Evolutionary conservation across 2,113 vertebrate species (phyloP), one percentile per base, ranked within the genome.

Genomic region (Gorsachius goisagi): DNA sequence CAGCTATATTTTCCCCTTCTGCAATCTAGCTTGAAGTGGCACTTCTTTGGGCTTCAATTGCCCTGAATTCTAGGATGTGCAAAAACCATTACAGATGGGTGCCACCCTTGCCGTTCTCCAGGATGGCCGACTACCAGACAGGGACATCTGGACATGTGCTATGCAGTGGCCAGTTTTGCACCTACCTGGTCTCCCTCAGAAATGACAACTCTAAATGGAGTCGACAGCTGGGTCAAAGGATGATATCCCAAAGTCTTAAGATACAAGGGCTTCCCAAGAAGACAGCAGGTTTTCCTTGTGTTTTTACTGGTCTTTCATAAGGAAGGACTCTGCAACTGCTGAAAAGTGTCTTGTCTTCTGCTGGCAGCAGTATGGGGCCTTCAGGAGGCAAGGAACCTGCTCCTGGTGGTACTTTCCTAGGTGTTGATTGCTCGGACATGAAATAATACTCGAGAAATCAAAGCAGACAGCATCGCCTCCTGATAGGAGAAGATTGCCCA

Each of bases 141-240:
- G 12, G 33, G 15, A 39, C 16, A 15, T 15, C 11, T 39, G 45
- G 16, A 30, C 0, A 0, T 12, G 63, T 1, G 10, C 23, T 52
- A 0, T 16, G 4, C 30, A 66, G 23, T 3, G 24, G 8, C 7
- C 55, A 37, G 16, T 59, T 71, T 7, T 15, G 50, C 33, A 16
- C 21, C 35, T 39, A 4, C 23, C 17, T 37, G 28, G 15, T 39
- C 73, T 35, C 14, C 2, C 30, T 72, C 41, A 83, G 53, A 89
- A 80, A 80, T 3, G 9, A 11, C 9, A 41, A 3, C 22, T 89
- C 14, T 33, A 58, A 66, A 45, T 5, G n/a, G 50, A 74, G 14
- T 22, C 13, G 3, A 10, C 21, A 35, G 13, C 6, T 50, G n/a
- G 7, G 26, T 74, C 12, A 69, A 62, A 41, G 15, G 35, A 27